Evolutionary conservation across 1,140 invertebrate species (phyloP).

Genomic region (Drosophila lacteicornis): DNA sequence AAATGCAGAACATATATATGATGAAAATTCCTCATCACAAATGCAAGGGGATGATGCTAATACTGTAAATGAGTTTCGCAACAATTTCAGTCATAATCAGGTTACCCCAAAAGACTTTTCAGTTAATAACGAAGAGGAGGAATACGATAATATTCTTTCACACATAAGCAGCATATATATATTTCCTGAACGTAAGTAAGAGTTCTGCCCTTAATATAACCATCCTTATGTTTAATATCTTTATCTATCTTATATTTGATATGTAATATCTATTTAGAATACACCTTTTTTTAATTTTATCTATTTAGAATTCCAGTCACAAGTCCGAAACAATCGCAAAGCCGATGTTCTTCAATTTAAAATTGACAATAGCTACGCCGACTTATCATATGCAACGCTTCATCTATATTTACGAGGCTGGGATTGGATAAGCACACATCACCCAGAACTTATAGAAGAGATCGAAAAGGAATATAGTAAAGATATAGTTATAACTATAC

Average conservation of each 20-base stretch:
- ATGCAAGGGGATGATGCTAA: slow-evolving; percentile 68
- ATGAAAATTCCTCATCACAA: slow-evolving; percentile 35
- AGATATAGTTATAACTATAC: slow-evolving; percentile 61
- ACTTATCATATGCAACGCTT: slow-evolving; percentile 67
- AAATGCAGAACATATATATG: slow-evolving; percentile 5
- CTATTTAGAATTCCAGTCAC: slow-evolving; percentile 37
- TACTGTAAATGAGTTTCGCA: slow-evolving; percentile 30
- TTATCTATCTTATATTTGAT: neutral
- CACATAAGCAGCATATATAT: slow-evolving; percentile 73
- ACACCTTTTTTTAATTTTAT: neutral
- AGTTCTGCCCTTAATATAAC: neutral
- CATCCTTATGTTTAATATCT: neutral
- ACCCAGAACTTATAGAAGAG: slow-evolving; percentile 56
- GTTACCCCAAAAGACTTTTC: slow-evolving; percentile 4
- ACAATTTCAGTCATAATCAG: slow-evolving; percentile 8
- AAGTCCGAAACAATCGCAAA: slow-evolving; percentile 59
- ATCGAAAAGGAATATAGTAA: slow-evolving; percentile 32
- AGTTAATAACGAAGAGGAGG: slow-evolving; percentile 37
- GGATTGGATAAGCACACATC: slow-evolving; percentile 68
- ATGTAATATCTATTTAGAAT: neutral
- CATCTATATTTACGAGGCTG: slow-evolving; percentile 71
- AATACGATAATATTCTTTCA: slow-evolving; percentile 66
- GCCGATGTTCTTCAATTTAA: slow-evolving; percentile 67
- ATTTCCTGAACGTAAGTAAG: slow-evolving; percentile 76
- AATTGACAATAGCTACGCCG: slow-evolving; percentile 54